Percentiles rank a stretch among this genome's conserved stretches.
phyloP scores from a whole-genome alignment of 1,140 invertebrate species.

The Nylanderia fulva region DNA sequence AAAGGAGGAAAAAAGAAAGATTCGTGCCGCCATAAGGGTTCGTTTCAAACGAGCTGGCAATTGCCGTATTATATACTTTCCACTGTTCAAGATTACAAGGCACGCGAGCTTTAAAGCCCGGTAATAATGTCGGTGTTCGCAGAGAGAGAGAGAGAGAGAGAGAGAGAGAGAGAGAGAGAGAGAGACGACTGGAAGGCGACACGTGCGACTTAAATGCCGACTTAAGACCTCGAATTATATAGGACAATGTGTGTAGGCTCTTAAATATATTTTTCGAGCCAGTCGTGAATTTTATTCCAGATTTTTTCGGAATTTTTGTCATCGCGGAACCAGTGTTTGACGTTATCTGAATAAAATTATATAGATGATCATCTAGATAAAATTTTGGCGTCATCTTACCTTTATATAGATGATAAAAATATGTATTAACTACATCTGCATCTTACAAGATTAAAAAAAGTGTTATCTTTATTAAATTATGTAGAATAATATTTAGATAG shows the following conservation, averaged over 20 bases:
- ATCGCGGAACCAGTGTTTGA: conserved; percentile 45
- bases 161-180: conserved; percentile 23
- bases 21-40: conserved; percentile 4
- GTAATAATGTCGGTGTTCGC: conserved; percentile 68
- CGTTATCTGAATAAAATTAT: no score
- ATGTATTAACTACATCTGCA: no score
- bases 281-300: conserved; percentile 47
- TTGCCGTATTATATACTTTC: conserved; percentile 71
- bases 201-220: conserved; percentile 67
- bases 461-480: no score
- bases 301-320: background rate
- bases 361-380: no score
- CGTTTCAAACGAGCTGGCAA: conserved; percentile 68
- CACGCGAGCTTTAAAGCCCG: conserved; percentile 73
- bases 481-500: no score
- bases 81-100: conserved; percentile 73
- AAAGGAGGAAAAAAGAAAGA: conserved; percentile 27
- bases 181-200: conserved; percentile 46
- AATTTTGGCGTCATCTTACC: no score
- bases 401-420: no score
- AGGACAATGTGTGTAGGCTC: conserved; percentile 49
- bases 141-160: conserved; percentile 21
- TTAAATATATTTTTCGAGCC: conserved; percentile 65
- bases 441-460: no score
- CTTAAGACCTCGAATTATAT: conserved; percentile 71